These are phyloP conservation scores for Ganaspis sp. DNA, from an alignment of 1,140 invertebrate genomes.

Conservation along the genomic window DNA sequence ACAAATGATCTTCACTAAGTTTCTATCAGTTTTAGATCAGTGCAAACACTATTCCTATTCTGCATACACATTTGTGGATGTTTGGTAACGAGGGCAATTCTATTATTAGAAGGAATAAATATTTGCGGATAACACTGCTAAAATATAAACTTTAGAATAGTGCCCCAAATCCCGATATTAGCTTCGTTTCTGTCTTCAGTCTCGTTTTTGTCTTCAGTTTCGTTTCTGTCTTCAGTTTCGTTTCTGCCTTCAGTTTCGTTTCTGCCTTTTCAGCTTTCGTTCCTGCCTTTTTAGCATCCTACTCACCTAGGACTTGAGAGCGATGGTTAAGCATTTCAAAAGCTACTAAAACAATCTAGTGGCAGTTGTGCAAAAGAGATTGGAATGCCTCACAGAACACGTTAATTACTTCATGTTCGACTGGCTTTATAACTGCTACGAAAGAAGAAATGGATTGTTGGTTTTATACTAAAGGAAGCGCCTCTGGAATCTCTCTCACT, in stretches of 20 bases:
- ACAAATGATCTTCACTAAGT: not conserved
- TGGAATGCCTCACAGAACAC: conserved; percentile 7
- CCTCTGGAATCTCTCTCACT: conserved; percentile 3
- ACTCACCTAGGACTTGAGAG: not conserved
- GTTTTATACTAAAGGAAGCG: conserved; percentile 9
- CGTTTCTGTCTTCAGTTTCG: too few relatives aligned
- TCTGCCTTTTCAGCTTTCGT: too few relatives aligned
- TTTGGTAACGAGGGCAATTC: not conserved
- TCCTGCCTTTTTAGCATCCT: not conserved
- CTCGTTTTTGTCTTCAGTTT: too few relatives aligned
- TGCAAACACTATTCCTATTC: too few relatives aligned
- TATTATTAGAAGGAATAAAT: not conserved
- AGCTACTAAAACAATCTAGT: not conserved
- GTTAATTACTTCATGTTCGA: conserved; percentile 25
- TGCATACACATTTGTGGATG: too few relatives aligned
- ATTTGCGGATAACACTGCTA: not conserved
- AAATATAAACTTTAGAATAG: not conserved
- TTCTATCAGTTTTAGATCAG: not conserved
- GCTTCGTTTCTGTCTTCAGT: too few relatives aligned
- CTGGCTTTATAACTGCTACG: conserved; percentile 21
- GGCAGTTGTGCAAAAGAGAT: conserved; percentile 8
- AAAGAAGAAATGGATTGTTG: conserved; percentile 29
- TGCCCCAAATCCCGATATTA: not conserved
- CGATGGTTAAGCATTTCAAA: not conserved
- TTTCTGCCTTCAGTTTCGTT: too few relatives aligned